Evolutionary conservation across 2,888 invertebrate genomes (phyloP), one percentile per base, ranked within the genome.

Genomic region (Idaea dimidiata): DNA sequence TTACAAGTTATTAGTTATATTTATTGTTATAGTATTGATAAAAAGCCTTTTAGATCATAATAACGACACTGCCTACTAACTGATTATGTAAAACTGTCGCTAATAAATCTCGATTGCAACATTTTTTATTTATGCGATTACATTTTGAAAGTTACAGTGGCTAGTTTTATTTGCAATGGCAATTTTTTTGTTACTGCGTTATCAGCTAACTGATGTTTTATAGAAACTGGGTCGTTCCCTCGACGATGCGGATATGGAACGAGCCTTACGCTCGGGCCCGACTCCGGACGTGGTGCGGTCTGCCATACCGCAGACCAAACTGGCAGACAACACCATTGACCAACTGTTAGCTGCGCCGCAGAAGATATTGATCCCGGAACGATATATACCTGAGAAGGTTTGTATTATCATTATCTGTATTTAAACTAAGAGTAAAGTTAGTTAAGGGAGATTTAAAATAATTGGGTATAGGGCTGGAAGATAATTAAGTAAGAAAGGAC

Each of bases 281-380:
- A 84, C 97, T 0, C 97, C 97, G 0, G 97, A 97, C 84, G 97
- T 97, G 56, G 97, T 97, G 4, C 94, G 97, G 56, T 97, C 97
- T 0, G 97, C 97, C 0, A 82, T 97, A 66, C 93, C 94, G 0
- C 88, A 87, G 6, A 81, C 80, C 14, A 94, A 95, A 69, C 95
- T 95, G 77, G 96, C 96, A 62, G 95, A 96, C 78, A 95, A 94
- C 73, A 97, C 97, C 58, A 98, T 98, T 71, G 98, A 98, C 83
- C 96, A 95, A 82, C 92, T 98, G 76, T 90, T 98, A 43, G 96
- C 96, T 59, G 96, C 97, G 16, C 98, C 98, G 16, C 96, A 96
- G 84, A 98, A 98, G 91, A 98, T 98, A 73, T 93, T 96, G 67
- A 98, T 98, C 76, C 98, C 98, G 0, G 98, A 98, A 88, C 94